phyloP scores from a whole-genome alignment of 2,888 invertebrate genomes.

The Rhyacophila evoluta region DNA sequence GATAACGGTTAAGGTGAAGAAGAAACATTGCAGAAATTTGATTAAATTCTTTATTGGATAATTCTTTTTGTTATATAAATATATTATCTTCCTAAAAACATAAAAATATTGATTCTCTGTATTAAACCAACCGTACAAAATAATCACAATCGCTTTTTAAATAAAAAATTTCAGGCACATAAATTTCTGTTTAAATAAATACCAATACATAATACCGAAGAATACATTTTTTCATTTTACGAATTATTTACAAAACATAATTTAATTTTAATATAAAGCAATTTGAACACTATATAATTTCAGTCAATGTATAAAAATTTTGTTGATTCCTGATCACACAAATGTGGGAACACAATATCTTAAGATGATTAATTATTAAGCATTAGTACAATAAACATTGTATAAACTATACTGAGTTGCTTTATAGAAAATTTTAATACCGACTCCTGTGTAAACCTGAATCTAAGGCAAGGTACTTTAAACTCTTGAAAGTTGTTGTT shows the following conservation, averaged over 20 bases:
- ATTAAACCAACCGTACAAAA: constrained; percentile 33
- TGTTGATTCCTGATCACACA: not conserved
- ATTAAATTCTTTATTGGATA: constrained; percentile 33
- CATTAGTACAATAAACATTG: not conserved
- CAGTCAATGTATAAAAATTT: not conserved
- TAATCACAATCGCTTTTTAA: constrained; percentile 45
- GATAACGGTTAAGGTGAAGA: too few relatives aligned
- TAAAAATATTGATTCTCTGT: constrained; percentile 31
- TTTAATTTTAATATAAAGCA: not conserved
- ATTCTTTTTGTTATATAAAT: constrained; percentile 40
- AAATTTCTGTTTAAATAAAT: constrained; percentile 35
- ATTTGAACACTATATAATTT: constrained; percentile 16
- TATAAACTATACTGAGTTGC: not conserved
- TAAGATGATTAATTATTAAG: not conserved
- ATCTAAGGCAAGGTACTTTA: too few relatives aligned
- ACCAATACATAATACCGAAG: constrained; percentile 28
- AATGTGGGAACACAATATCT: not conserved
- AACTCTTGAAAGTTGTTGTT: too few relatives aligned
- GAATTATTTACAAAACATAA: constrained; percentile 3
- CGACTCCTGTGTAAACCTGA: too few relatives aligned
- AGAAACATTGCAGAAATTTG: not conserved
- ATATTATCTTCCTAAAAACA: constrained; percentile 41
- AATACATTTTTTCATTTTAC: constrained; percentile 14
- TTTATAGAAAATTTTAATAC: not conserved
- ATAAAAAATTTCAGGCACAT: constrained; percentile 41